phyloP scores from a whole-genome alignment of 2,113 vertebrate genomes.

The Glaucomys volans region DNA sequence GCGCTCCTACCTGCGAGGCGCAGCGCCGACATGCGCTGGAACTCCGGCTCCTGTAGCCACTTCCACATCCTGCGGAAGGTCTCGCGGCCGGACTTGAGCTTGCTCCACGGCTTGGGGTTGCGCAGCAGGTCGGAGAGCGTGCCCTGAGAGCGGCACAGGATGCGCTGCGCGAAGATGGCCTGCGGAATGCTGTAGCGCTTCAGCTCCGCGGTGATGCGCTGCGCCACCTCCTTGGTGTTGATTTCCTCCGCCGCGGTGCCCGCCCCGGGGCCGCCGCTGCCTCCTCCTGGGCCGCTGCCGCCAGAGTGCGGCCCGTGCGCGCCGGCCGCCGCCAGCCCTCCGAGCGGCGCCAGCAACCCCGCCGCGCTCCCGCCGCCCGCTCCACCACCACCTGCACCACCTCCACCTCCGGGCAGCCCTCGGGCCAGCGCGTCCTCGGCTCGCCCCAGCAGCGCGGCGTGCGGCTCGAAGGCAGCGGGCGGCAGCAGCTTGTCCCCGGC shows the following conservation, averaged over 20 bases:
- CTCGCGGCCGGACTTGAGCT: slow-evolving; percentile 99
- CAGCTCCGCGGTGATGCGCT: slow-evolving; percentile 97
- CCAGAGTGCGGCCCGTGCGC: slow-evolving; percentile 92
- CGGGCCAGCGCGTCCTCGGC: slow-evolving; percentile 95
- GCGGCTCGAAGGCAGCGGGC: slow-evolving; percentile 94
- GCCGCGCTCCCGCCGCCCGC: slow-evolving; percentile 91
- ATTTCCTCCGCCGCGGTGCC: slow-evolving; percentile 97
- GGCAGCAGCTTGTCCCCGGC: slow-evolving; percentile 97
- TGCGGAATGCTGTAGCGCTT: slow-evolving; percentile 99
- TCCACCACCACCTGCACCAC: slow-evolving; percentile 91
- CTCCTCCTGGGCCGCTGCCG: slow-evolving; percentile 88
- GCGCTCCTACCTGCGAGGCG: slow-evolving; percentile 96
- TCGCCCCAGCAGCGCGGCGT: slow-evolving; percentile 95
- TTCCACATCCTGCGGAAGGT: slow-evolving; percentile 99
- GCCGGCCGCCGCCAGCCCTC: slow-evolving; percentile 91
- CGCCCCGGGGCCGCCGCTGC: slow-evolving; percentile 89
- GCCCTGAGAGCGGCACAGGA: slow-evolving; percentile 98
- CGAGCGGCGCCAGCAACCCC: slow-evolving; percentile 91
- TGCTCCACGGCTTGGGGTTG: slow-evolving; percentile 99
- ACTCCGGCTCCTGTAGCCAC: slow-evolving; percentile 99
- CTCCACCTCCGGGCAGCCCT: slow-evolving; percentile 92
- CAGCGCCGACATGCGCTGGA: slow-evolving; percentile 98
- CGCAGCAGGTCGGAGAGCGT: slow-evolving; percentile 98
- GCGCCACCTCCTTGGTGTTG: slow-evolving; percentile 99
- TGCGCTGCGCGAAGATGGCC: slow-evolving; percentile 98